A percentile compares a stretch with the other conserved stretches of the same genome.
Conservation (phyloP, 2,888 invertebrate genomes). For the Venusia cambrica region DNA sequence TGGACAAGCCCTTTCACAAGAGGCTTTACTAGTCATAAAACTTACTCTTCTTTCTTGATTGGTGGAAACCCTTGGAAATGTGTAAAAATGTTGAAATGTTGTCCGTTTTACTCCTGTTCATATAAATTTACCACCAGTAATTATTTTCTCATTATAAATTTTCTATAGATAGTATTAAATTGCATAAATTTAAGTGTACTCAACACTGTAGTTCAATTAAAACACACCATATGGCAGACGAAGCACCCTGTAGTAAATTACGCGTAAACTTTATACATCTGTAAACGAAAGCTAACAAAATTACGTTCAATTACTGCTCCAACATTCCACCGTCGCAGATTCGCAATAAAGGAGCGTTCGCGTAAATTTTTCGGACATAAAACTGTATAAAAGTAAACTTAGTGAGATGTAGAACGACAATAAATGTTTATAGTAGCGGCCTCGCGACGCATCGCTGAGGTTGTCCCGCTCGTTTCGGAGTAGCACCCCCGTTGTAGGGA, state of each 20-base stretch:
- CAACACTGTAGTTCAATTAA: conserved; percentile 13
- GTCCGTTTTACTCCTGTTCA: too few species aligned
- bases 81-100: too few species aligned
- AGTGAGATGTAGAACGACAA: conserved; percentile 76
- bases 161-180: too few species aligned
- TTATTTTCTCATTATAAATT: too few species aligned
- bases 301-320: conserved; percentile 78
- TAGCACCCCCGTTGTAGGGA: conserved; percentile 14
- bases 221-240: conserved; percentile 42
- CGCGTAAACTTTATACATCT: conserved; percentile 77
- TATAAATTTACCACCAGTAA: too few species aligned
- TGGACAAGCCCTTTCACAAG: too few species aligned
- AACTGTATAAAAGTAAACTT: conserved; percentile 78
- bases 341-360: conserved; percentile 73
- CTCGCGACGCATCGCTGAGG: conserved; percentile 29
- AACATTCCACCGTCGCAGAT: conserved; percentile 58
- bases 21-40: too few species aligned
- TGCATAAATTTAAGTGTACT: conserved; percentile 1
- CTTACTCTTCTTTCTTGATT: too few species aligned
- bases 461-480: conserved; percentile 24
- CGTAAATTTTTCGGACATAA: conserved; percentile 80
- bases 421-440: conserved; percentile 74
- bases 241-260: conserved; percentile 74
- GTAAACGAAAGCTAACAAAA: conserved; percentile 77
- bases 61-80: too few species aligned